Percentiles rank a stretch among this genome's conserved stretches.
These are phyloP conservation scores for Drosophila busckii DNA, from an alignment of 1,140 invertebrate genomes.

Conservation along the genomic window DNA sequence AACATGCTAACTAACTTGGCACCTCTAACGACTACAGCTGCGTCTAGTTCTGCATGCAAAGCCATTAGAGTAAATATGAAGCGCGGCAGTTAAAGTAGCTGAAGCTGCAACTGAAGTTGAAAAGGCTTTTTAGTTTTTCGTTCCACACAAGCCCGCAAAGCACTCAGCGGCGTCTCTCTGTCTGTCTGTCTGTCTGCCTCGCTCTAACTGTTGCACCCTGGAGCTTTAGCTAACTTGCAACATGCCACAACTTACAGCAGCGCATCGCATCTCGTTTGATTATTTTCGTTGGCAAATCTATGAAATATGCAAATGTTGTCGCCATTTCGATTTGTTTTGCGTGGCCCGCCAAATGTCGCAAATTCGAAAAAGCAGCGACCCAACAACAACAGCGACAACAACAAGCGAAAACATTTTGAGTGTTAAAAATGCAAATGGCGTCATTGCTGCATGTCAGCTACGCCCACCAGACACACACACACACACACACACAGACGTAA, in stretches of 20 bases:
- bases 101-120: too few relatives aligned
- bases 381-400: not conserved
- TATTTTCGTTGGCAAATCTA: slow-evolving; percentile 19
- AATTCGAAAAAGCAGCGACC: not conserved
- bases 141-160: slow-evolving; percentile 1
- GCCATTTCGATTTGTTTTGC: slow-evolving; percentile 21
- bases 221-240: slow-evolving; percentile 3
- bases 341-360: slow-evolving; percentile 7
- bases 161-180: slow-evolving; percentile 22
- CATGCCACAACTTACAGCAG: not conserved
- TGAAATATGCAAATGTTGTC: slow-evolving; percentile 30
- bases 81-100: slow-evolving; percentile 23
- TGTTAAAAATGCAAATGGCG: too few relatives aligned
- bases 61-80: slow-evolving; percentile 29
- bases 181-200: slow-evolving; percentile 11
- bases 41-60: slow-evolving; percentile 3
- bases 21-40: too few relatives aligned
- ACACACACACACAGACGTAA: too few relatives aligned
- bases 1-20: not conserved
- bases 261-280: slow-evolving; percentile 17
- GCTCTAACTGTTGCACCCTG: slow-evolving; percentile 42
- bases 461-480: too few relatives aligned
- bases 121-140: too few relatives aligned
- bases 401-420: too few relatives aligned
- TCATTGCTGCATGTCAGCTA: too few relatives aligned